A percentile compares a stretch with the other conserved stretches of the same genome.
Evolutionary conservation across 2,113 vertebrate genomes (phyloP).

Genomic region (Corythaeola cristata): DNA sequence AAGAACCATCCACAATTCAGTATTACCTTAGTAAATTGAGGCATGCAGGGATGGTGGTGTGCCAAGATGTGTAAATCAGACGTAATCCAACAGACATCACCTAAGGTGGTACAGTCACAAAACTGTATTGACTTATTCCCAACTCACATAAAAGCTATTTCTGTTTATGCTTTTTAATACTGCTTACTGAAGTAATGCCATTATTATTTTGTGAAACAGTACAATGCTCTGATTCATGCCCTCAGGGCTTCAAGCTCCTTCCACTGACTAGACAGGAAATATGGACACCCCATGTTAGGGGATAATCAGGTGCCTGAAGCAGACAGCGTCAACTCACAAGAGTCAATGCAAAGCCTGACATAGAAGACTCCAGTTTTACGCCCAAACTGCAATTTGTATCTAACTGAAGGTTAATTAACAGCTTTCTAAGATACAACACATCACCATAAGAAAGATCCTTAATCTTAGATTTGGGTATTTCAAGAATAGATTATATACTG

Average conservation of each 20-base stretch:
- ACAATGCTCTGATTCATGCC: not conserved
- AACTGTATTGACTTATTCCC: not conserved
- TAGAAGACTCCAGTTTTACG: not conserved
- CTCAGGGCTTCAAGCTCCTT: not conserved
- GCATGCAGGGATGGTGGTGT: not conserved
- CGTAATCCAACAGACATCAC: not conserved
- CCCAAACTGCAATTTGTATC: not conserved
- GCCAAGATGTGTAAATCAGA: not conserved
- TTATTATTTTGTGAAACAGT: slow-evolving; percentile 20
- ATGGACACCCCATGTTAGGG: not conserved
- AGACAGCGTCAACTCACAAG: not conserved
- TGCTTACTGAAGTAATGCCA: not conserved
- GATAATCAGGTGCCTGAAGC: not conserved
- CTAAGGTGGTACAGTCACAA: not conserved
- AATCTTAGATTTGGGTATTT: not conserved
- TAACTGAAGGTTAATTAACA: not conserved
- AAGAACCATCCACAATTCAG: not conserved
- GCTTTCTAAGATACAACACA: not conserved
- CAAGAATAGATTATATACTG: not conserved
- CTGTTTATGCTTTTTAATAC: not conserved
- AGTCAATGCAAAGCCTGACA: not conserved
- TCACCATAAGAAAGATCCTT: not conserved
- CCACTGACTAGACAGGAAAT: not conserved
- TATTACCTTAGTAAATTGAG: not conserved
- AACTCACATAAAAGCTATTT: not conserved